A percentile compares a stretch with the other conserved stretches of the same genome.
phyloP scores from a whole-genome alignment of 2,113 vertebrate species.

The Telmatochromis sp. region DNA sequence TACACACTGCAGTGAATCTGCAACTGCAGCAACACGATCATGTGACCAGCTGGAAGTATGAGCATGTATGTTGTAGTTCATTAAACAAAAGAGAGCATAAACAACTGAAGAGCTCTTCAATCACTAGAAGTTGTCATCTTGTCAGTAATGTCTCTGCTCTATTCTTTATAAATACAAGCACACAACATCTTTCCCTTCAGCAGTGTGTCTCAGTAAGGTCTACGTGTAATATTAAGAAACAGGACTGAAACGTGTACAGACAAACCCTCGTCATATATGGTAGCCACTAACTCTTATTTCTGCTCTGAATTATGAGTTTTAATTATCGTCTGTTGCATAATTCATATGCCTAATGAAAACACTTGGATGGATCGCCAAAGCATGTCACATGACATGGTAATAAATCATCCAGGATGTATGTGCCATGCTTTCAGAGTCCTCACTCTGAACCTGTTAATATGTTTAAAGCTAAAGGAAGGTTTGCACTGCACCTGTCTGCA shows the following conservation, averaged over 20 bases:
- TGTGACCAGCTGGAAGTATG: background rate
- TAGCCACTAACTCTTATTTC: background rate
- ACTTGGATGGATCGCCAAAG: background rate
- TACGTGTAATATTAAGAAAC: background rate
- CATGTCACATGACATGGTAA: background rate
- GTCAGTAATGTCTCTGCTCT: background rate
- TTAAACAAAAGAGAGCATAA: background rate
- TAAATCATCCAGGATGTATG: background rate
- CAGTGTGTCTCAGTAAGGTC: background rate
- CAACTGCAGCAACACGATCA: background rate
- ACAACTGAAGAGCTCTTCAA: background rate
- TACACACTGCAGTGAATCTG: background rate
- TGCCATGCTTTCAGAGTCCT: background rate
- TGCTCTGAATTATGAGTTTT: background rate
- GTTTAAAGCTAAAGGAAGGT: background rate
- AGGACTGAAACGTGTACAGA: background rate
- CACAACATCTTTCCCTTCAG: background rate
- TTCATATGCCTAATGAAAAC: background rate
- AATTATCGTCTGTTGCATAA: background rate
- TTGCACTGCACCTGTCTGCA: slow-evolving; percentile 36
- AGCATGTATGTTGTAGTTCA: background rate
- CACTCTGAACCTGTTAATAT: slow-evolving; percentile 26
- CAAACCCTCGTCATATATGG: background rate
- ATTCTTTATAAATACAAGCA: background rate
- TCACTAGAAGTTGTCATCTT: background rate